A percentile compares a stretch with the other conserved stretches of the same genome.
phyloP scores from a whole-genome alignment of 2,113 vertebrate genomes.

The Corythoichthys haematopterus region DNA sequence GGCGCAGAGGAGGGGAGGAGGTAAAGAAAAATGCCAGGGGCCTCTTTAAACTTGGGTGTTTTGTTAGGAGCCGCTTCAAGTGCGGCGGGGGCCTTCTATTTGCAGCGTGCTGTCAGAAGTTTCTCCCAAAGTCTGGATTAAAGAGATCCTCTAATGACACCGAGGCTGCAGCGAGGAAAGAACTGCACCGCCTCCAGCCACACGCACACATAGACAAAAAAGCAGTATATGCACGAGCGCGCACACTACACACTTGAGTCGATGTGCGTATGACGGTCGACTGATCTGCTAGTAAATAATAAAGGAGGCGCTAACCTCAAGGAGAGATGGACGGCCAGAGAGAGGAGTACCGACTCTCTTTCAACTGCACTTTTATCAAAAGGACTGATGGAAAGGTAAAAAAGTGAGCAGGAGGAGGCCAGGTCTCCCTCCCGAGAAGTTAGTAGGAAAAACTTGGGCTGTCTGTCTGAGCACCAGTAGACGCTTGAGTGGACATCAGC shows the following conservation, averaged over 20 bases:
- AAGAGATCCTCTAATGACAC: constrained; percentile 75
- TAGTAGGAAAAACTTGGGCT: constrained; percentile 68
- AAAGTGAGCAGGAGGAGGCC: constrained; percentile 34
- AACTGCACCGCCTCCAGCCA: constrained; percentile 60
- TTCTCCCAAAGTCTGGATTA: constrained; percentile 72
- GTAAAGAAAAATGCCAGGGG: constrained; percentile 63
- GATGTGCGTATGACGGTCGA: constrained; percentile 44
- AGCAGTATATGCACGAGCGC: constrained; percentile 19
- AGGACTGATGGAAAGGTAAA: constrained; percentile 60
- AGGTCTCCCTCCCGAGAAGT: constrained; percentile 61
- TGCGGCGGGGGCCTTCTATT: constrained; percentile 66
- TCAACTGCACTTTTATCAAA: constrained; percentile 74
- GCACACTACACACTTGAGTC: constrained; percentile 33
- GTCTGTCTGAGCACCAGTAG: not conserved
- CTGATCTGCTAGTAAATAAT: constrained; percentile 67
- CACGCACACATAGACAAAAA: constrained; percentile 31
- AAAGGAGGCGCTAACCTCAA: constrained; percentile 64
- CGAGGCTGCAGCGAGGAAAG: constrained; percentile 60
- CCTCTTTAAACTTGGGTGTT: constrained; percentile 69
- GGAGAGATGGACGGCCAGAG: constrained; percentile 59
- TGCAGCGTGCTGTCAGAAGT: constrained; percentile 68
- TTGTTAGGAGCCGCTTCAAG: constrained; percentile 72
- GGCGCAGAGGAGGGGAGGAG: constrained; percentile 34
- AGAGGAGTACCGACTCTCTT: constrained; percentile 62
- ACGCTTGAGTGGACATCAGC: not conserved